Evolutionary conservation across 2,888 invertebrate genomes (phyloP), one percentile per base, ranked within the genome.

Genomic region (Cantharis lateralis): DNA sequence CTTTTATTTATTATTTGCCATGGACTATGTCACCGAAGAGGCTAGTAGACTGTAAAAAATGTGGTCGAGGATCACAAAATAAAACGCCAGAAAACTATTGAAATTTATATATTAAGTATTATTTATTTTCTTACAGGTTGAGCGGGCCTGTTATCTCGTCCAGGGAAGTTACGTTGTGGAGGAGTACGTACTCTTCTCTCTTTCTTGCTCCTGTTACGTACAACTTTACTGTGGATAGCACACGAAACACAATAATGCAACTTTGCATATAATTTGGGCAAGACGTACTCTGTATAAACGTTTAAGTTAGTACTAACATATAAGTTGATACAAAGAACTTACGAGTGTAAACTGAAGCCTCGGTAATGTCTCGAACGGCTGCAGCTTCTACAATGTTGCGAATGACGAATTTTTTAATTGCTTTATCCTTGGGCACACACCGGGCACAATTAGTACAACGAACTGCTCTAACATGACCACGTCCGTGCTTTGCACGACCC

Each of bases 141-240:
- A 77, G 92, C 92, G 62, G 84, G 84, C 81, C 93, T 91, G 81
- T 90, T 92, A 80, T 88, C 88, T 85, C 93, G 94, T 88, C 95
- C 92, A 7, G 94, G 94, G 93, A 95, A 96, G 87, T 92, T 94
- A 84, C 96, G 93, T 86, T 96, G 96, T 84, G 99, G 99, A 81
- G 99, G 99, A 66, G 98, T 98, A 84, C 99, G 93, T 89, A 98
- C 97, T 86, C 98, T 95, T 82, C 99, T 93, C 84, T 97, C 98
- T 87, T 96, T 97, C 90, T 97, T 97, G 20, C 98, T 98, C 87
- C 99, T 94, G 91, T 99, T 99, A 82, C 99, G 94, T 78, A 99
- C 99, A 73, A 99, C 99, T 90, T 99, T 99, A 83, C 98, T 98
- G 94, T 99, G 99, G 89, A 99, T 99, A 77, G 99, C 99, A 89